Evolutionary conservation across 2,888 invertebrate genomes (phyloP).

Genomic region (Chromoteleia sp.): DNA sequence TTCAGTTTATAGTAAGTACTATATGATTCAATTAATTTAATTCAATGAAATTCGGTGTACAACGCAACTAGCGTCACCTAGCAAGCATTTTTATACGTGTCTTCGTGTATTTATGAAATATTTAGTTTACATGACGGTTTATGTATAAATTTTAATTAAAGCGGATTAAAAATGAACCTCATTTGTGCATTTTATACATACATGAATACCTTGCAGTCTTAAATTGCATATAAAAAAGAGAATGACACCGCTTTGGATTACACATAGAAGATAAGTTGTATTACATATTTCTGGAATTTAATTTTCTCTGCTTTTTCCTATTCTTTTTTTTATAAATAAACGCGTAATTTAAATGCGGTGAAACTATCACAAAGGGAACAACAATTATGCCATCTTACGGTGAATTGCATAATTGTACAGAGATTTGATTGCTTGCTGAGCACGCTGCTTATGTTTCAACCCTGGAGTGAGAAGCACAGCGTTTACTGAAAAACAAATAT

Average conservation of each 20-base stretch:
- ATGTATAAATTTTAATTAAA: neutral
- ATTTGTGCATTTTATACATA: slow-evolving; percentile 44
- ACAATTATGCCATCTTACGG: slow-evolving; percentile 77
- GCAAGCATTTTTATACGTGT: slow-evolving; percentile 1
- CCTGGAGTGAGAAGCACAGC: slow-evolving; percentile 77
- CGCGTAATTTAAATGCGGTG: slow-evolving; percentile 64
- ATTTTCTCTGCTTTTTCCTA: neutral
- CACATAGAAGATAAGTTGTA: slow-evolving; percentile 21
- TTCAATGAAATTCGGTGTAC: slow-evolving; percentile 6
- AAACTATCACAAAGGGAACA: slow-evolving; percentile 35
- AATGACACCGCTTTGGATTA: slow-evolving; percentile 25
- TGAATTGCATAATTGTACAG: slow-evolving; percentile 75
- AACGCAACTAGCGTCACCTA: slow-evolving; percentile 28
- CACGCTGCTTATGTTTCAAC: slow-evolving; percentile 77
- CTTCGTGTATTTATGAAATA: neutral
- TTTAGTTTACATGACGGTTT: neutral
- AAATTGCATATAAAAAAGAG: slow-evolving; percentile 29
- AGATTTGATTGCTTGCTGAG: slow-evolving; percentile 72
- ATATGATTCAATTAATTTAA: slow-evolving; percentile 1
- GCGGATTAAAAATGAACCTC: slow-evolving; percentile 11
- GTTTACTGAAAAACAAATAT: slow-evolving; percentile 73
- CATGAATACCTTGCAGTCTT: slow-evolving; percentile 36
- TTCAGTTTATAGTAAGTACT: slow-evolving; percentile 18
- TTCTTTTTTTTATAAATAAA: slow-evolving; percentile 23
- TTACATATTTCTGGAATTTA: neutral